Evolutionary conservation across 64 coral and sea anemone genomes (phyloP).

Genomic region (Hydrozoanthus tunicans): DNA sequence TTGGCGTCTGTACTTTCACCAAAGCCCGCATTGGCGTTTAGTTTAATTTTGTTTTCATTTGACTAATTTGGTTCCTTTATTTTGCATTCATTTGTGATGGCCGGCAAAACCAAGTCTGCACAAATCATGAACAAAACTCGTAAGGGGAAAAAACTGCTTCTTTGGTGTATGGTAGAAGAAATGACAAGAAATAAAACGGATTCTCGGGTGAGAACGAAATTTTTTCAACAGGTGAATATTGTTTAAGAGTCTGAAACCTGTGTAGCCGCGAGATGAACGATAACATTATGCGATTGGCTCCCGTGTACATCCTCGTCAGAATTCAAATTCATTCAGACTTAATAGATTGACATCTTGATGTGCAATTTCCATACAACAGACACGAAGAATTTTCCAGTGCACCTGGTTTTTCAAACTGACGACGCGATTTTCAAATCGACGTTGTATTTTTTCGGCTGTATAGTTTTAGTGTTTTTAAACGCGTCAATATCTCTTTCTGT

Average conservation of each 20-base stretch:
- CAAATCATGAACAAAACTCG: neutral
- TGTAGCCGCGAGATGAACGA: neutral
- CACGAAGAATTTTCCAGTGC: neutral
- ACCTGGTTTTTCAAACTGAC: constrained; percentile 14
- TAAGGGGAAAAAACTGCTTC: neutral
- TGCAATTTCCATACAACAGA: constrained; percentile 7
- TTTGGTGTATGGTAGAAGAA: neutral
- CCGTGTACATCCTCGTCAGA: neutral
- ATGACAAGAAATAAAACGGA: neutral
- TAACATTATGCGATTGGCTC: constrained; percentile 8
- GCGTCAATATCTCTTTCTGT: neutral
- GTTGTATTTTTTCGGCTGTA: constrained; percentile 1
- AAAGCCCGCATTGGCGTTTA: too few relatives aligned
- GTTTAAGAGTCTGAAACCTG: neutral
- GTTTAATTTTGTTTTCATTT: too few relatives aligned
- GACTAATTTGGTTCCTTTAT: neutral
- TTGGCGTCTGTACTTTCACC: too few relatives aligned
- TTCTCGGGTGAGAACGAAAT: neutral
- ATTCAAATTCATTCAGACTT: constrained; percentile 41
- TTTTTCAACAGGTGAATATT: neutral
- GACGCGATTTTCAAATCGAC: constrained; percentile 36
- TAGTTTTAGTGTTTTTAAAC: neutral
- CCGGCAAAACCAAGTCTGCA: neutral
- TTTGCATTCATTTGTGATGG: neutral
- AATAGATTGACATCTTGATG: constrained; percentile 54